Base-by-base conservation (phyloP, 2,113 vertebrate species). In the Ivindomyrus marchei region DNA sequence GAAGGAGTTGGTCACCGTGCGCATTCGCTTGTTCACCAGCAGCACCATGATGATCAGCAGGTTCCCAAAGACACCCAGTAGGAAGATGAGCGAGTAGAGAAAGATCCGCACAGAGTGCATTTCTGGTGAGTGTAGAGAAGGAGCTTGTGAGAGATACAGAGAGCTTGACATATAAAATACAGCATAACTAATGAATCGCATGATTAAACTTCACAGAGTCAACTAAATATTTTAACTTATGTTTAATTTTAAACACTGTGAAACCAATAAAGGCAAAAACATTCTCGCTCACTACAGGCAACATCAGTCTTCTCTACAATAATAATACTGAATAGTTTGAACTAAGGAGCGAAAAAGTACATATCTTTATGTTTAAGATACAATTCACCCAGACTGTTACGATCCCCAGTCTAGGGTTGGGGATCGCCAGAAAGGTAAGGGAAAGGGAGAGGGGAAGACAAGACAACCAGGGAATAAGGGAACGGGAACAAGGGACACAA, bases 1-100 rank as follows among this genome's bases (percentile, higher is more conserved):
- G 96, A 99, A 99, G 94, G 95, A 96, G 94, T 99, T 99, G 94
- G 98, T 99, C 94, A 99, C 97, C 0, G 98, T 99, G 24, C 98
- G 96, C 93, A 99, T 96, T 3, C 97, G 97, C 89, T 97, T 97
- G 96, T 98, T 98, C 88, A 97, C 92, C 9, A 95, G 92, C 95
- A 99, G 95, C 46, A 99, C 98, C 45, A 96, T 92, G 36, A 98
- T 97, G 91, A 99, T 97, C 88, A 99, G 96, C 3, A 96, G 92
- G 47, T 98, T 99, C 58, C 98, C 98, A 0, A 97, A 96, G 0
- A 97, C 95, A 2, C 98, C 97, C 90, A 98, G 95, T 88, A 97
- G 92, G 93, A 98, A 99, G 94, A 99, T 98, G 91, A 97, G 92
- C 0, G 88, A 90, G 86, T 99, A 99, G 45, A 99, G 97, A 50